Percentiles rank a stretch among this genome's conserved stretches.
These are phyloP conservation scores for Synaphobranchus kaupii DNA, from an alignment of 2,797 vertebrate genomes.

Conservation along the genomic window DNA sequence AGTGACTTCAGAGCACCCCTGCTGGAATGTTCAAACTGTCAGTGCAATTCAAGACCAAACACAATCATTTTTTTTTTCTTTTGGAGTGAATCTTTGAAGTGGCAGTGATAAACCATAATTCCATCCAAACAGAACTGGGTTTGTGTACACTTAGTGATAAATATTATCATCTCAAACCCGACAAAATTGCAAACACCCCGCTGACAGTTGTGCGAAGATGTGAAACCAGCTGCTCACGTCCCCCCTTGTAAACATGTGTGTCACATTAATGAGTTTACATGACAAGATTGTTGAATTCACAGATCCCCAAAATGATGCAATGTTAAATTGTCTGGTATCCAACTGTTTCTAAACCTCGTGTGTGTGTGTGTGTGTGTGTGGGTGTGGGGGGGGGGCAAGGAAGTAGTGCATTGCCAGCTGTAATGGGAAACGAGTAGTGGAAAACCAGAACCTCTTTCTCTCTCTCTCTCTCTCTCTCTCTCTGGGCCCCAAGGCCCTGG, in stretches of 20 bases:
- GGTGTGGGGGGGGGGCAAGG: background rate
- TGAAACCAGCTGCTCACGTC: slow-evolving; percentile 1
- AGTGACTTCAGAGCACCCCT: background rate
- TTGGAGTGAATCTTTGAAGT: background rate
- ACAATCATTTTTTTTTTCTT: background rate
- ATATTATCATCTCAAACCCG: background rate
- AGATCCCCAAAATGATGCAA: slow-evolving; percentile 45
- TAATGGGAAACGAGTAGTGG: slow-evolving; percentile 23
- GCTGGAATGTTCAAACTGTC: background rate
- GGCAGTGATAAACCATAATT: background rate
- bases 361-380: too few relatives aligned
- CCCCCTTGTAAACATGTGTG: background rate
- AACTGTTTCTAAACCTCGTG: background rate
- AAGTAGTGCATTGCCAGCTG: slow-evolving; percentile 6
- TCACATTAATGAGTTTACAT: slow-evolving; percentile 42
- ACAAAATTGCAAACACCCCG: slow-evolving; percentile 1
- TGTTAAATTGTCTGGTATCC: background rate
- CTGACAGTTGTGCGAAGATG: slow-evolving; percentile 15
- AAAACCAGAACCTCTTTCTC: background rate
- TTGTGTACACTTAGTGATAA: background rate
- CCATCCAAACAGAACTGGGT: background rate
- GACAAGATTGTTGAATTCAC: background rate
- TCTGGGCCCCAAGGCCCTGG: slow-evolving; percentile 8
- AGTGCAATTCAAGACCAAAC: slow-evolving; percentile 7
- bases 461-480: slow-evolving; percentile 17